These are phyloP conservation scores for Micrasema longulum DNA, from an alignment of 1,140 invertebrate genomes.

Conservation along the genomic window DNA sequence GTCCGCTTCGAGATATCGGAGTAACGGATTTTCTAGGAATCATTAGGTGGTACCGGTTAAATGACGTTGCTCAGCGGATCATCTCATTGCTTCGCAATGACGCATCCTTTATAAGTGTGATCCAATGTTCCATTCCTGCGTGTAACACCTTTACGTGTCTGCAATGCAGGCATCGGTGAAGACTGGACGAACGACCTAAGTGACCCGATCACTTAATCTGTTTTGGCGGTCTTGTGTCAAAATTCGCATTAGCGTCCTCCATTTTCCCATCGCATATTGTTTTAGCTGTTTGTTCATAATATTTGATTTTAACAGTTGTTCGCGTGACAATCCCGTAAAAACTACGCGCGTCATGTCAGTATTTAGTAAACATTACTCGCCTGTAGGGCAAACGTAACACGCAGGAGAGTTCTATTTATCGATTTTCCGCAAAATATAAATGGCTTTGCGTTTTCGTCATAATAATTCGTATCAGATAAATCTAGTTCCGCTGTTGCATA, in stretches of 20 bases:
- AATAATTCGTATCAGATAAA: too few relatives aligned
- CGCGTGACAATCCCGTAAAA: not conserved
- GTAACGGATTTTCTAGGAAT: slow-evolving; percentile 29
- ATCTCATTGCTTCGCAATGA: slow-evolving; percentile 40
- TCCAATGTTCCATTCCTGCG: slow-evolving; percentile 21
- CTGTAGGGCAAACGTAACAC: slow-evolving; percentile 17
- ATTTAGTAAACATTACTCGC: slow-evolving; percentile 12
- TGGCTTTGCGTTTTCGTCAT: slow-evolving; percentile 32
- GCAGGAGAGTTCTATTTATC: slow-evolving; percentile 32
- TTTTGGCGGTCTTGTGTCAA: slow-evolving; percentile 27
- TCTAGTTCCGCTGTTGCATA: too few relatives aligned
- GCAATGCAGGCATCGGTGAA: slow-evolving; percentile 21
- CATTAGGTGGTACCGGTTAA: slow-evolving; percentile 63
- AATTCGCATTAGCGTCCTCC: slow-evolving; percentile 34
- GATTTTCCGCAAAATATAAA: slow-evolving; percentile 37
- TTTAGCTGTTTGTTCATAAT: not conserved
- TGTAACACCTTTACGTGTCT: not conserved
- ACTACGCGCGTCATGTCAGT: not conserved
- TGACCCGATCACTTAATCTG: not conserved
- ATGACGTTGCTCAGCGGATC: slow-evolving; percentile 56
- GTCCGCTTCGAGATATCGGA: slow-evolving; percentile 25
- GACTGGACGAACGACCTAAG: not conserved
- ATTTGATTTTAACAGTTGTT: not conserved
- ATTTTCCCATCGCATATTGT: slow-evolving; percentile 18
- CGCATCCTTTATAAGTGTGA: slow-evolving; percentile 43